Percentiles rank a stretch among this genome's conserved stretches.
Evolutionary conservation across 1,140 invertebrate genomes (phyloP).

Genomic region (Steinernema khuongi): DNA sequence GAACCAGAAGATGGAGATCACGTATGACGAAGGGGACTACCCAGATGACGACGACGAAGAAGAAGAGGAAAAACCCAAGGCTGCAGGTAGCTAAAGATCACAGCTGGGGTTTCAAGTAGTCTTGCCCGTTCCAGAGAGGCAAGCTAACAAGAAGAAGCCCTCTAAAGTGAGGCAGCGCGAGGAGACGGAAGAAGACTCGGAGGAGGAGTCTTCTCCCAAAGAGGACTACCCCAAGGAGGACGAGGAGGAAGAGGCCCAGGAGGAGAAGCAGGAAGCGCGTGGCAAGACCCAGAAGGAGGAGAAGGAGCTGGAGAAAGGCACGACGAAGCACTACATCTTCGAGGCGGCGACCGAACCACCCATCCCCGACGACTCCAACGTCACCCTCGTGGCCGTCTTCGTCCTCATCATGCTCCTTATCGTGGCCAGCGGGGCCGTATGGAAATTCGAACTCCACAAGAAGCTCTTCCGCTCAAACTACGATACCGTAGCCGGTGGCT

Average conservation of each 20-base stretch:
- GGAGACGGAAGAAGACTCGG: constrained; percentile 33
- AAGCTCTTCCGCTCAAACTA: constrained; percentile 51
- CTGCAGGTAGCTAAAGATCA: neutral
- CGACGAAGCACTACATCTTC: constrained; percentile 54
- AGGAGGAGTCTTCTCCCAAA: constrained; percentile 28
- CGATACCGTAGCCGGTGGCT: constrained; percentile 54
- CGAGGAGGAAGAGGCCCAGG: constrained; percentile 34
- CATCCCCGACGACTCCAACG: constrained; percentile 48
- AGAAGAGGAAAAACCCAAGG: constrained; percentile 28
- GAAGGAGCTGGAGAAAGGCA: constrained; percentile 13
- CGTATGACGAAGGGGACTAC: constrained; percentile 28
- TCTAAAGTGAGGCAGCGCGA: constrained; percentile 16
- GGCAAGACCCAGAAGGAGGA: constrained; percentile 23
- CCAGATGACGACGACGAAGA: constrained; percentile 43
- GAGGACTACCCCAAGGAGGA: constrained; percentile 21
- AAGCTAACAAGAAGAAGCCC: constrained; percentile 11
- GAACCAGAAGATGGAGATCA: constrained; percentile 29
- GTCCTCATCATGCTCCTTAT: constrained; percentile 55
- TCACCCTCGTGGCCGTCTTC: constrained; percentile 51
- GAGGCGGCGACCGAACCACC: constrained; percentile 52
- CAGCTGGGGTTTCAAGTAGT: neutral
- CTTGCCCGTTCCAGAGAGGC: neutral
- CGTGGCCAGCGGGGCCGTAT: constrained; percentile 51
- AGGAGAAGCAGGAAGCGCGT: constrained; percentile 11
- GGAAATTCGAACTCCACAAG: constrained; percentile 55